phyloP scores from a whole-genome alignment of 2,888 invertebrate genomes.

The Cephus nigrinus region DNA sequence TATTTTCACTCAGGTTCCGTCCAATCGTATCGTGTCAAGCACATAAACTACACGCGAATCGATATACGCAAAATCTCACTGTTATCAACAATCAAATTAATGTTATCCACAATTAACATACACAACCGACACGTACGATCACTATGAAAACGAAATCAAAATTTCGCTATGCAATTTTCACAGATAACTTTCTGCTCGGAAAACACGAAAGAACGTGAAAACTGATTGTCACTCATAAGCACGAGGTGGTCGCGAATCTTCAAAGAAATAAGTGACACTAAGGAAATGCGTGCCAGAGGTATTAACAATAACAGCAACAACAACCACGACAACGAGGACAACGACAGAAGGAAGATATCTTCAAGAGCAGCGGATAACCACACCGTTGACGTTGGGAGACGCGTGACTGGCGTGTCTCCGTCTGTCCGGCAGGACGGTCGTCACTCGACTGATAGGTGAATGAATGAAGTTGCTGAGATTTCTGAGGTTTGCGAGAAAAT shows the following conservation, averaged over 20 bases:
- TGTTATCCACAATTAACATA: neutral
- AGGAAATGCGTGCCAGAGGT: neutral
- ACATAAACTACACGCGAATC: neutral
- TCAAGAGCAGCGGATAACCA: neutral
- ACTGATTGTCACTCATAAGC: neutral
- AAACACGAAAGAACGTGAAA: neutral
- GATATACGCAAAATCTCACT: neutral
- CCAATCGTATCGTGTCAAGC: neutral
- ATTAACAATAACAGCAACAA: neutral
- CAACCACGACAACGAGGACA: neutral
- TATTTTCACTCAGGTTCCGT: neutral
- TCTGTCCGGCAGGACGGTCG: slow-evolving; percentile 62
- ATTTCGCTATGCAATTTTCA: neutral
- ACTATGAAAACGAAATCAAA: neutral
- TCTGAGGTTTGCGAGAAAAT: slow-evolving; percentile 46
- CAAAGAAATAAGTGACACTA: neutral
- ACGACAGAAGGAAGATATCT: neutral
- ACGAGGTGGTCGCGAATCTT: neutral
- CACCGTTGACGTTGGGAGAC: slow-evolving; percentile 33
- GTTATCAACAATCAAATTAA: neutral
- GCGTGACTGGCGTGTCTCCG: slow-evolving; percentile 41
- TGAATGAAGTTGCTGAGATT: slow-evolving; percentile 61
- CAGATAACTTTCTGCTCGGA: neutral
- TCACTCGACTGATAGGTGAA: slow-evolving; percentile 57
- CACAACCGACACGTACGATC: neutral